These are phyloP conservation scores for Engraulis encrasicolus DNA, from an alignment of 2,113 vertebrate genomes.

Conservation along the genomic window DNA sequence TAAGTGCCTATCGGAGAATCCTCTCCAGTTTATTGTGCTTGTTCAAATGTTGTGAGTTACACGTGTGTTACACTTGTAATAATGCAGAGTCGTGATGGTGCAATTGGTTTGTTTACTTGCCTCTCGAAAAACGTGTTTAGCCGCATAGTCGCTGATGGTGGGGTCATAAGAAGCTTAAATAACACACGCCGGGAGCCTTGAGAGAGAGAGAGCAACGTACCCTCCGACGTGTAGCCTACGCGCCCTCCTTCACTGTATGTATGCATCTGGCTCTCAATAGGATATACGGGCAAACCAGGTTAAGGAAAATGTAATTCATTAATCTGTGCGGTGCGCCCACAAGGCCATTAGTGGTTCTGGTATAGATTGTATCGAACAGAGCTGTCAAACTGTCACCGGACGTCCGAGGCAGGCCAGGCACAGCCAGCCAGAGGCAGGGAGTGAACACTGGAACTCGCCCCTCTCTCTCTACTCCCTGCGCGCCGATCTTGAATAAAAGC, in stretches of 20 bases:
- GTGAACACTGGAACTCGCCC: neutral
- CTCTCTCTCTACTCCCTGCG: neutral
- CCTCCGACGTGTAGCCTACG: neutral
- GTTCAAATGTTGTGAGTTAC: neutral
- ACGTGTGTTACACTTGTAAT: neutral
- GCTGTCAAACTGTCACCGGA: constrained; percentile 20
- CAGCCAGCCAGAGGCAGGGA: neutral
- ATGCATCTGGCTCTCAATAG: neutral
- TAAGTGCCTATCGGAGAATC: constrained; percentile 61
- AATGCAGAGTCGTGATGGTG: neutral
- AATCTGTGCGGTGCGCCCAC: neutral
- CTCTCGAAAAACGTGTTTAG: constrained; percentile 11
- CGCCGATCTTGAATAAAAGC: constrained; percentile 15
- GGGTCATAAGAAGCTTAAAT: constrained; percentile 15
- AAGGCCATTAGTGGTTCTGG: neutral
- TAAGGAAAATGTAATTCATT: neutral
- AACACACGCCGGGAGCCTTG: neutral
- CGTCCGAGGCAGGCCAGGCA: neutral
- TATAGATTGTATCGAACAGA: neutral
- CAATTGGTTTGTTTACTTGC: neutral
- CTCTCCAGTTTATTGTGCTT: neutral
- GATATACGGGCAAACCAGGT: neutral
- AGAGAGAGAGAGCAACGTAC: neutral
- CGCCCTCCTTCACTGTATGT: neutral
- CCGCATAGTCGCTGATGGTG: constrained; percentile 10